A percentile compares a stretch with the other conserved stretches of the same genome.
phyloP scores from a whole-genome alignment of 2,797 vertebrate genomes.

The Lepus oiostolus region DNA sequence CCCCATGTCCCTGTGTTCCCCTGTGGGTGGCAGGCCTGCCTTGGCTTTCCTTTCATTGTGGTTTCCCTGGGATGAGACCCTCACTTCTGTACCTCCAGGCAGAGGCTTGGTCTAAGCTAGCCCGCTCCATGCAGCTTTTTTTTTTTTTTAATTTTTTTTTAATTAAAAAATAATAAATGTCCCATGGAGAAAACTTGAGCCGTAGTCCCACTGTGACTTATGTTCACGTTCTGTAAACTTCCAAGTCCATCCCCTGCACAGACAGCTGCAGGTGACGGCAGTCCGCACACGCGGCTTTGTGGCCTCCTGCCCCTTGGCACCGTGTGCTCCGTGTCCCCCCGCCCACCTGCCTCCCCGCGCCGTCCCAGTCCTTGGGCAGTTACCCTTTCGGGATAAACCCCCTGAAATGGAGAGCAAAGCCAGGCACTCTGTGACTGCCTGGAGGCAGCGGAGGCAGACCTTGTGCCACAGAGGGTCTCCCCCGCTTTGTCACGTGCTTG shows the following conservation, averaged over 20 bases:
- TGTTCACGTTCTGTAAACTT: background rate
- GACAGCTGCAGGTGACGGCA: background rate
- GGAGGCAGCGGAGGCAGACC: background rate
- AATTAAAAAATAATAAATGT: constrained; percentile 18
- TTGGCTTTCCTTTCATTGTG: constrained; percentile 32
- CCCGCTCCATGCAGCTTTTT: background rate
- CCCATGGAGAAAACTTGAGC: constrained; percentile 20
- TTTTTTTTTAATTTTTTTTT: background rate
- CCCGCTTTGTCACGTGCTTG: background rate
- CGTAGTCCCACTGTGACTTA: background rate
- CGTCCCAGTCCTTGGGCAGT: background rate
- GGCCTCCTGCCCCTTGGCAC: background rate
- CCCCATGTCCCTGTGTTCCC: no score
- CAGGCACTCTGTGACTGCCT: no score
- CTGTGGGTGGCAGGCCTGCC: constrained; percentile 26
- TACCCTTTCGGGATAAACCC: background rate
- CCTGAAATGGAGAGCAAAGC: constrained; percentile 10
- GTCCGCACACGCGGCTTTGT: background rate
- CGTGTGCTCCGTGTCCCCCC: no score
- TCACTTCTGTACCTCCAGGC: background rate
- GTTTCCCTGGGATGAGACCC: constrained; percentile 41
- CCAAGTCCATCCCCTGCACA: background rate
- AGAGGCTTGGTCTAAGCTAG: background rate
- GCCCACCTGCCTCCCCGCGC: no score
- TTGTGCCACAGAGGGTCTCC: background rate